phyloP scores from a whole-genome alignment of 1,140 invertebrate species.

The Cherax destructor region DNA sequence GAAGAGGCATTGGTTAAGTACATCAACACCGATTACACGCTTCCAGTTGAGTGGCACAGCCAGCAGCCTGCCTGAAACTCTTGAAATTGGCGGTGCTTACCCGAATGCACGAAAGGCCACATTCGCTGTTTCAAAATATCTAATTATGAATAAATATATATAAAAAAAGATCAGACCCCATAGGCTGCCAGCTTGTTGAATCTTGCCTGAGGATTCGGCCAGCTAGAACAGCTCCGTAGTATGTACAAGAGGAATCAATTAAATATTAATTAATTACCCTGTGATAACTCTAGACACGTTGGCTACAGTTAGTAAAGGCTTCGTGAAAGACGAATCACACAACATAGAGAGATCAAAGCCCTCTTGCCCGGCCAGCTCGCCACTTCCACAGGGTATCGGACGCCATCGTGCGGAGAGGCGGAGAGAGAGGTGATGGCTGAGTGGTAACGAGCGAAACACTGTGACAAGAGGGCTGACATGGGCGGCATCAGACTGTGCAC shows the following conservation, averaged over 20 bases:
- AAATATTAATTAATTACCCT: slow-evolving; percentile 50
- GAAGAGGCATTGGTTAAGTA: background rate
- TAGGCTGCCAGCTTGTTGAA: slow-evolving; percentile 43
- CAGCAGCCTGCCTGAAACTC: background rate
- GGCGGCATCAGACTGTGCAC: slow-evolving; percentile 52
- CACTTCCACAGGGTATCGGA: slow-evolving; percentile 25
- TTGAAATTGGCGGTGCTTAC: background rate
- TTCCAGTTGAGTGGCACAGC: background rate
- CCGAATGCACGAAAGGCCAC: background rate
- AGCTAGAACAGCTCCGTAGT: background rate
- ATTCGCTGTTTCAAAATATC: too few species aligned
- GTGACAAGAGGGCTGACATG: slow-evolving; percentile 43
- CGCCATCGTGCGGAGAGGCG: background rate
- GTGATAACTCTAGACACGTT: slow-evolving; percentile 42
- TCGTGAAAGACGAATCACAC: slow-evolving; percentile 50
- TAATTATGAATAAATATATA: background rate
- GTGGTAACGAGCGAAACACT: slow-evolving; percentile 37
- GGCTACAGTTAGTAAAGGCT: slow-evolving; percentile 54
- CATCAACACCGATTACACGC: background rate
- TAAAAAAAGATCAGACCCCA: background rate
- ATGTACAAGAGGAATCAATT: slow-evolving; percentile 47
- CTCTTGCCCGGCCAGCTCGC: slow-evolving; percentile 32
- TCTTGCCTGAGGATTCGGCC: background rate
- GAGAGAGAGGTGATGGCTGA: background rate
- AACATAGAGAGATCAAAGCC: slow-evolving; percentile 47